Conservation (phyloP, 35 echinoderm and acorn worm genomes). For the Holothuria glaberrima region DNA sequence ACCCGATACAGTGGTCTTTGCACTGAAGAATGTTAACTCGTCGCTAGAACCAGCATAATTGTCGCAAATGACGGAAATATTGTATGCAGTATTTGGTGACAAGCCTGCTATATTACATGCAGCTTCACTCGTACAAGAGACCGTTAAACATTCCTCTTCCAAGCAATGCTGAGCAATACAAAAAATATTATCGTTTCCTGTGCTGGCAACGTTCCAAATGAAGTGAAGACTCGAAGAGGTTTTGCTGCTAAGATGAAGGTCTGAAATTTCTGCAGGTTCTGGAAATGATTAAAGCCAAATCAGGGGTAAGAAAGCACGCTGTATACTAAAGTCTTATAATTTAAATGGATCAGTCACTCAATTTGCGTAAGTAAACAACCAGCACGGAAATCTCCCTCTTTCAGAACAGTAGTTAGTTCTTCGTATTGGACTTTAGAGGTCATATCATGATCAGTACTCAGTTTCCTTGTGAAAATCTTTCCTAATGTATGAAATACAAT, state of each 20-base stretch:
- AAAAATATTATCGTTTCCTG: neutral
- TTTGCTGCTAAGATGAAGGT: neutral
- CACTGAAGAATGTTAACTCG: neutral
- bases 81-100: neutral
- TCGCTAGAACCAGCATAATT: constrained; percentile 2
- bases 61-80: constrained; percentile 11
- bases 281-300: neutral
- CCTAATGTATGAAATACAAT: no score
- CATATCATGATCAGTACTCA: no score
- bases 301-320: no score
- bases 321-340: no score
- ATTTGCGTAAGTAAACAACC: no score
- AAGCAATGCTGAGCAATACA: neutral
- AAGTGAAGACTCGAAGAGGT: neutral
- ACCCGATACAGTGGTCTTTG: neutral
- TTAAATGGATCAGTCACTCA: no score
- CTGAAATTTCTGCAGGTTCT: neutral
- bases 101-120: neutral
- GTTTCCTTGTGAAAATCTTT: no score
- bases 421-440: no score
- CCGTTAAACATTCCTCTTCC: neutral
- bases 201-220: neutral
- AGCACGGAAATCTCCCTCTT: no score
- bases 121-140: neutral
- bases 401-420: no score